Evolutionary conservation across 2,888 invertebrate species (phyloP).

Genomic region (Adela reaumurella): DNA sequence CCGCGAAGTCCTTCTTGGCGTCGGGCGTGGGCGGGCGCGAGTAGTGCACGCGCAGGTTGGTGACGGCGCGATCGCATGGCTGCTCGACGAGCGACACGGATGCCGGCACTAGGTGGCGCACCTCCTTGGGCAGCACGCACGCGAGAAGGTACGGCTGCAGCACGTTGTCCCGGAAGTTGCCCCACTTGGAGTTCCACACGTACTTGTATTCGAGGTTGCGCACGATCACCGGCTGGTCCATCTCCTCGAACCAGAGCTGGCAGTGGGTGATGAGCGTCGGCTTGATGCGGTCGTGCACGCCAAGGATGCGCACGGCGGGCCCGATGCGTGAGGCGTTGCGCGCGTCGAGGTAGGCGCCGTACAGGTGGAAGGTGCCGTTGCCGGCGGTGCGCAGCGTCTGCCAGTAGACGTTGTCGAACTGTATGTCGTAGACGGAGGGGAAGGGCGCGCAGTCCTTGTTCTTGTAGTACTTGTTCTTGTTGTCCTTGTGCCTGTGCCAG

Average conservation of each 20-base stretch:
- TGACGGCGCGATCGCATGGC: slow-evolving; percentile 81
- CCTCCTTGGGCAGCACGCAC: slow-evolving; percentile 78
- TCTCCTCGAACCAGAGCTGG: slow-evolving; percentile 86
- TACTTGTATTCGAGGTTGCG: slow-evolving; percentile 88
- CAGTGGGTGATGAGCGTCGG: slow-evolving; percentile 80
- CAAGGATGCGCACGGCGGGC: slow-evolving; percentile 78
- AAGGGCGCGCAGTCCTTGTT: slow-evolving; percentile 79
- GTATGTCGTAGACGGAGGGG: slow-evolving; percentile 85
- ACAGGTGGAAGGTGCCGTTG: slow-evolving; percentile 87
- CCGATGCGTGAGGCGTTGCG: slow-evolving; percentile 74
- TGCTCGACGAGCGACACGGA: slow-evolving; percentile 84
- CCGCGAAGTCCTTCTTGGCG: slow-evolving; percentile 77
- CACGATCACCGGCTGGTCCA: slow-evolving; percentile 75
- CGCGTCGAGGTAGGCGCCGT: slow-evolving; percentile 85
- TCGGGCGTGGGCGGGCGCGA: slow-evolving; percentile 58
- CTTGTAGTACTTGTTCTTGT: slow-evolving; percentile 62
- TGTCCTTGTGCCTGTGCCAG: slow-evolving; percentile 80
- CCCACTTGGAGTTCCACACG: slow-evolving; percentile 93
- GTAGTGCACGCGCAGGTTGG: slow-evolving; percentile 79
- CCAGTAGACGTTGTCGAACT: slow-evolving; percentile 94
- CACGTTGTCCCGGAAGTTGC: slow-evolving; percentile 86
- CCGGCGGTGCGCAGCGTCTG: slow-evolving; percentile 76
- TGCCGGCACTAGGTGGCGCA: slow-evolving; percentile 69
- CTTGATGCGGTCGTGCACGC: slow-evolving; percentile 87
- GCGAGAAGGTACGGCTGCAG: slow-evolving; percentile 89